Base-by-base conservation (phyloP, 2,113 vertebrate genomes). In the Corythornis madagascariensis region DNA sequence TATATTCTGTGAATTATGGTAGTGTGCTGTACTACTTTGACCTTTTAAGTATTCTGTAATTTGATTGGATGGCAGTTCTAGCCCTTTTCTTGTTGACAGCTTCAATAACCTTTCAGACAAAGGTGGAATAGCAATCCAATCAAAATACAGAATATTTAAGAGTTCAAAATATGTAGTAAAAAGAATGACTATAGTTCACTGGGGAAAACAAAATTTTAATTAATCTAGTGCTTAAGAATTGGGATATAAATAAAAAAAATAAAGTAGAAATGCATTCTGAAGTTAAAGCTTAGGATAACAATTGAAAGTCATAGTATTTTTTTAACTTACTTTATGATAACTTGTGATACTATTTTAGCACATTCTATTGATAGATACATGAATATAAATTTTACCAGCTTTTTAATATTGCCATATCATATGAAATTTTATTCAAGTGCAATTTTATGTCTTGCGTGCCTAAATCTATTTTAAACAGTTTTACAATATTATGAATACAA, bases 41-140 rank as follows among this genome's bases (percentile, higher is more conserved):
- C 92, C 94, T 95, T 96, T 96, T 96, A 94, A 93, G 65, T 95
- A 96, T 95, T 85, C 87, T 95, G 53, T 86, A 96, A 91, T 96
- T 97, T 96, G 87, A 96, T 94, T 96, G 96, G 90, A 72, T 96
- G 81, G 88, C 70, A 96, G 94, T 96, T 95, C 90, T 89, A 90
- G 93, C 83, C 78, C 85, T 95, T 93, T 94, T 95, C 89, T 57
- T 80, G 86, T 94, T 96, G 96, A 96, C 75, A 97, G 79, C 84
- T 76, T 95, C 78, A 60, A 90, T 71, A 82, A 94, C 77, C 95
- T 97, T 85, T 95, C 86, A 87, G 94, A 91, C 79, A 95, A 97
- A 94, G 56, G 52, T 93, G 13, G 52, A 90, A 94, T 77, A 52
- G 61, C 45, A 93, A 91, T 88, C 57, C 65, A 96, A 88, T 94